phyloP scores from a whole-genome alignment of 2,888 invertebrate species.

The Lycaena phlaeas region DNA sequence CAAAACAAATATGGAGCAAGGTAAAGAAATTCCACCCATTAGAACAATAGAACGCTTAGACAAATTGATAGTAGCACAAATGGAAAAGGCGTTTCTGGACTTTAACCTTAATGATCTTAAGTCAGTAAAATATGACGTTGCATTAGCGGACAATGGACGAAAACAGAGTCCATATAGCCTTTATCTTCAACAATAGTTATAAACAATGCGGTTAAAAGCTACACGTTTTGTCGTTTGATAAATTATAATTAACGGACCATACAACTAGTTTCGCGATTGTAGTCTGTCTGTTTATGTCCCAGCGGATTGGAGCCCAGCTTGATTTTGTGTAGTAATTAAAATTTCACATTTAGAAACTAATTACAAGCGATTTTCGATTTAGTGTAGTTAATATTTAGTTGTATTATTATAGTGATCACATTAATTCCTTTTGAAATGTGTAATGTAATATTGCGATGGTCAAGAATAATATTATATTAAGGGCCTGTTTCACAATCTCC shows the following conservation, averaged over 20 bases:
- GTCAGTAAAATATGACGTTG: constrained; percentile 42
- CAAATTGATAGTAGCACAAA: constrained; percentile 31
- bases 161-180: constrained; percentile 46
- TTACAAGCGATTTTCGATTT: too few species aligned
- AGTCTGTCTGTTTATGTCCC: neutral
- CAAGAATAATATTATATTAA: too few species aligned
- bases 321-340: constrained; percentile 1
- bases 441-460: too few species aligned
- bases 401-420: too few species aligned
- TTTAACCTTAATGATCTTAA: constrained; percentile 49
- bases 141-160: constrained; percentile 55
- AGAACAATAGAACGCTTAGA: constrained; percentile 32
- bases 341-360: constrained; percentile 1
- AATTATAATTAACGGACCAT: constrained; percentile 5
- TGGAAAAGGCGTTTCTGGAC: constrained; percentile 37
- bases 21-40: constrained; percentile 23
- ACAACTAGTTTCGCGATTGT: constrained; percentile 3
- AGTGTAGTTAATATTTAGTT: too few species aligned
- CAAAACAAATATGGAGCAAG: constrained; percentile 14
- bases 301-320: neutral
- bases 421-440: too few species aligned
- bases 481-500: too few species aligned
- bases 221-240: constrained; percentile 18
- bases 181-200: constrained; percentile 52
- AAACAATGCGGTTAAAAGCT: constrained; percentile 58